Base-by-base conservation (phyloP, 2,797 vertebrate genomes). In the Poeciliopsis paucimaculata region DNA sequence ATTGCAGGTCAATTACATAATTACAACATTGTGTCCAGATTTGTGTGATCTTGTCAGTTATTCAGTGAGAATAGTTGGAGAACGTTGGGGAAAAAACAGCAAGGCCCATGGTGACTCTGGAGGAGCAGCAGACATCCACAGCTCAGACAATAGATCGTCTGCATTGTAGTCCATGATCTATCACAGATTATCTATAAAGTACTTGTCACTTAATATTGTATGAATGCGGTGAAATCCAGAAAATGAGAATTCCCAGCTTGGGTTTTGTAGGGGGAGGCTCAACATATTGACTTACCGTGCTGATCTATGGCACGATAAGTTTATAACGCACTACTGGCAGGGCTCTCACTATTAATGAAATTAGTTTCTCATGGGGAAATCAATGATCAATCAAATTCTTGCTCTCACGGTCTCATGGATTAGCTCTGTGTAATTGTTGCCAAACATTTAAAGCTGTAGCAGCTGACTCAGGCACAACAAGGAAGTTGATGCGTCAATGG, bases 241-340 rank as follows among this genome's bases (percentile, higher is more conserved):
- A 46, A 73, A 36, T 26, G 20, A 2, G 11, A 68, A 23, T 36
- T 4, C 10, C 10, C 70, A 28, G 62, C 41, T 57, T 31, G 51
- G 41, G 26, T 12, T 20, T 23, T 75, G 36, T n/a, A 60, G 64
- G 36, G 9, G 23, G n/a, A n/a, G 13, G 34, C 43, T 16, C 31
- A 9, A 36, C 45, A 39, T n/a, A 8, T 62, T 34, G 71, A 55
- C 64, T 47, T 45, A 4, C 47, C 39, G 45, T 72, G 84, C 60
- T 80, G 77, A 73, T 81, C 71, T 49, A 51, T 51, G 23, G 75
- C 75, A 66, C 15, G 18, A n/a, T 26, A 70, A 66, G 45, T 81
- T 86, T 72, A 72, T 55, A 75, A 72, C 57, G 75, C 64, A 45
- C 47, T 26, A 18, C 28, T 82, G 79, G 71, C 82, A 82, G 76